These are phyloP conservation scores for Ascaphus truei DNA, from an alignment of 2,113 vertebrate species.

Conservation along the genomic window DNA sequence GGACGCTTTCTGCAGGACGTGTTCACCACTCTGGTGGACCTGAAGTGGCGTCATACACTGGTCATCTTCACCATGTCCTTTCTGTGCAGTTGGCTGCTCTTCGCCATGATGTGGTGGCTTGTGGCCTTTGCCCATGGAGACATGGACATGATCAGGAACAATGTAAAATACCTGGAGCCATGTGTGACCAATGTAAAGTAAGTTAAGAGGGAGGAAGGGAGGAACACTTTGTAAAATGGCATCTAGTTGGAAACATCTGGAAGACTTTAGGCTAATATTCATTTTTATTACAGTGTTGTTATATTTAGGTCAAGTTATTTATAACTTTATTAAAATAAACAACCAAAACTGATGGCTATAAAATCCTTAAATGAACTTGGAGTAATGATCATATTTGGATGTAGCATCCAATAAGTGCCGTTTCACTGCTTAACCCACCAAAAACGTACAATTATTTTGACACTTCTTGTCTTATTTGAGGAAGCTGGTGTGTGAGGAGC, in stretches of 20 bases:
- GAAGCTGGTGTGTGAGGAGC: too few species aligned
- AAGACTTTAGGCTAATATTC: not conserved
- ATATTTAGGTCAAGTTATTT: not conserved
- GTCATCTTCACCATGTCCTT: conserved; percentile 98
- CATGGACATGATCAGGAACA: conserved; percentile 69
- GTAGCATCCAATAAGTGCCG: too few species aligned
- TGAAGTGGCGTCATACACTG: conserved; percentile 95
- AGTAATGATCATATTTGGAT: too few species aligned
- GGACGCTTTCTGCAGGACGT: conserved; percentile 95
- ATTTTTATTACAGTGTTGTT: not conserved
- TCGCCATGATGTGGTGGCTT: conserved; percentile 97
- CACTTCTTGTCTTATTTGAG: too few species aligned
- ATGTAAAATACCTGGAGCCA: conserved; percentile 49
- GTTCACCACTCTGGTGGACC: conserved; percentile 95
- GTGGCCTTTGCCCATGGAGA: conserved; percentile 94
- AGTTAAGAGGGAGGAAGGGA: conserved; percentile 34
- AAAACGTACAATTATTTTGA: too few species aligned
- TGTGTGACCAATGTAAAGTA: conserved; percentile 91
- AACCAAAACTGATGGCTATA: not conserved
- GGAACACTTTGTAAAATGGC: too few species aligned
- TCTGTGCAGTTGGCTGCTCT: conserved; percentile 96
- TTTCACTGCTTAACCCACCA: too few species aligned
- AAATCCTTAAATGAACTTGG: too few species aligned
- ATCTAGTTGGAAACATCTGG: too few species aligned
- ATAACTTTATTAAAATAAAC: not conserved